Conservation (phyloP, 2,113 vertebrate genomes). For the Bos taurus region ARS-UCD2.0 NC_037343.1:20982001-20982500, state of each 20-base stretch:
- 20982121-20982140: background rate
- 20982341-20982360: background rate
- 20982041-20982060: slow-evolving; percentile 90
- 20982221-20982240: background rate
- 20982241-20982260: background rate
- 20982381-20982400: background rate
- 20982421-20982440: rapidly evolving
- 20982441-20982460: background rate
- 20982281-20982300: no score
- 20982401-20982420: background rate
- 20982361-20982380: background rate
- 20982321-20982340: rapidly evolving
- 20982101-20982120: slow-evolving; percentile 49
- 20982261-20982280: background rate
- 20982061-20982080: slow-evolving; percentile 86
- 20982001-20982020: slow-evolving; percentile 96
- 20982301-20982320: no score
- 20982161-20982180: background rate
- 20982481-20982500: background rate
- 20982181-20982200: background rate
- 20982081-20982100: slow-evolving; percentile 44
- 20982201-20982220: background rate
- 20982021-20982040: slow-evolving; percentile 92
- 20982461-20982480: background rate
- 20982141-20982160: background rate